Base-by-base conservation (phyloP, 2,888 invertebrate genomes). In the Drosophila anceps region DNA sequence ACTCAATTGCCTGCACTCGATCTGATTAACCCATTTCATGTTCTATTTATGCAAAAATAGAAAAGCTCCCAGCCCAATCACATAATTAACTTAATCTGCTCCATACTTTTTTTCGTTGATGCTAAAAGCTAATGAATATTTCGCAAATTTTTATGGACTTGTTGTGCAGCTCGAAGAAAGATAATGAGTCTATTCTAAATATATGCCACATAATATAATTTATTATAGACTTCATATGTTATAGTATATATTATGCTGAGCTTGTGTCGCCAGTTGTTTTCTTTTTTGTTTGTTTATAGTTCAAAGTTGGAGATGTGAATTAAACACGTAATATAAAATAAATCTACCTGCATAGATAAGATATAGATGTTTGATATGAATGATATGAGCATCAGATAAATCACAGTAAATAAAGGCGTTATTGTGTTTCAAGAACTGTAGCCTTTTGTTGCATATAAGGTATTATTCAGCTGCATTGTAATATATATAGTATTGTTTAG, bases 11-110 rank as follows among this genome's bases (percentile, higher is more conserved):
- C 54, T 69, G 41, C 55, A 70, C 50, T 43, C 29, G 31, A 27
- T 64, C 41, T 55, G 61, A 59, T 64, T 69, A 81, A 74, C 82
- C 71, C 71, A 71, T 71, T 81, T 53, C 9, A 27, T 70, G 33
- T 31, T 31, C 9, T 46, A 44, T 29, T 5, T 67, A 53, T 51
- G 51, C 58, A 43, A 31, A 55, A 18, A 18, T 13, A 53, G 53
- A 69, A 15, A 2, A 18, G 63, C 54, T 20, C 18, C 20, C 29
- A 50, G 12, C 10, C 33, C n/a, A 57, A 61, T 15, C 48, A n/a
- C 13, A 27, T 31, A 37, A 48, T 31, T 61, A 13, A 29, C 10
- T 53, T 60, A 54, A 48, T 68, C 43, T 74, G 7, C 48, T 54
- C 48, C 18, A 12, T 8, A 27, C 12, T 54, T 20, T 58, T 39